Evolutionary conservation across 2,888 invertebrate species (phyloP), one percentile per base, ranked within the genome.

Genomic region (Gisinianus flammeolus): DNA sequence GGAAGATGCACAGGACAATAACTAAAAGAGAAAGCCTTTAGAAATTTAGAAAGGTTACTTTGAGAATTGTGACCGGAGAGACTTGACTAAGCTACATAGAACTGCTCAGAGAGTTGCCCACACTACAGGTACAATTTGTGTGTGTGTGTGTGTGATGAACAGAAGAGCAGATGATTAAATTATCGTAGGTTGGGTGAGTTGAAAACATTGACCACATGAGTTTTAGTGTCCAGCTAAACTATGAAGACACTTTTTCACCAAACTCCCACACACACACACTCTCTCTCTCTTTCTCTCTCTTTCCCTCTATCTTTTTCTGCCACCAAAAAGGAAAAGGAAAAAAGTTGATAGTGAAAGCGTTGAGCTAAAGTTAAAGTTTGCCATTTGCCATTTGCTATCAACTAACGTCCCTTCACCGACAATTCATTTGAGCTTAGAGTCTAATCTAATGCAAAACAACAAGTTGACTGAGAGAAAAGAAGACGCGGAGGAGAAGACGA

Each of bases 361-460:
- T 44, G 44, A 4, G 44, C 16, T 19, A 19, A 16, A 44, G 44
- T 16, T 44, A 44, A 44, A 44, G 44, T 44, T 44, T 44, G 44
- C 44, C 44, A 44, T 44, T 44, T 44, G 44, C 44, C 44, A 44
- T 16, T 44, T 44, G 44, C 12, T 19, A 44, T 6, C 2, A 19
- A 44, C 44, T 44, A 44, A n/a, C n/a, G n/a, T n/a, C 44, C 44
- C 44, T 44, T 44, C 44, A 44, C 44, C 6, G 6, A 44, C 44
- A 44, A 44, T 44, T 44, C 44, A 44, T 44, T 44, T 44, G 44
- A 44, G 44, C 44, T 44, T 44, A 6, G 44, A 6, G 16, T 19
- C 16, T 44, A 44, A 44, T 35, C 66, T 66, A 64, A 62, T 74
- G 66, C 64, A 64, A 64, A 64, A 74, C 33, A 64, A 64, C 52